Percentiles rank a stretch among this genome's conserved stretches.
Conservation (phyloP, 92 coral and sea anemone genomes). For the Heliopora coerulea region DNA sequence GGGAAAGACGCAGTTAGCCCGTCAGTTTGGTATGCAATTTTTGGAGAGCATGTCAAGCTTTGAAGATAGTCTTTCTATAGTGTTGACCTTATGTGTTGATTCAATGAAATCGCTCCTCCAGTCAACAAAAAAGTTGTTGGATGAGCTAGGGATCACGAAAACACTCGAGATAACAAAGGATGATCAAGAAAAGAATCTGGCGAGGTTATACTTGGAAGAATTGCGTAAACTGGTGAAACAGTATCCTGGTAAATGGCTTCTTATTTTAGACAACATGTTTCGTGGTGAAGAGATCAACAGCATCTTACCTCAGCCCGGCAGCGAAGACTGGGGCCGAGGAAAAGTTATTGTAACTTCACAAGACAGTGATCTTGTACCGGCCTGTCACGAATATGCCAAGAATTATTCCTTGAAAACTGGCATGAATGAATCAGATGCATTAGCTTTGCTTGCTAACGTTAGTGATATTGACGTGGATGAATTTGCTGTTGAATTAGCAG, state of each 20-base stretch:
- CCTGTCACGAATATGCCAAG: slow-evolving; percentile 53
- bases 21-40: slow-evolving; percentile 71
- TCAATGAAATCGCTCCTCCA: slow-evolving; percentile 64
- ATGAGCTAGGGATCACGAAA: slow-evolving; percentile 43
- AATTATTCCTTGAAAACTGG: slow-evolving; percentile 60
- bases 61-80: slow-evolving; percentile 33
- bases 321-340: slow-evolving; percentile 82
- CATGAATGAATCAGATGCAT: slow-evolving; percentile 68
- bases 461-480: slow-evolving; percentile 58
- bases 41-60: neutral
- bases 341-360: slow-evolving; percentile 75
- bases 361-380: slow-evolving; percentile 68
- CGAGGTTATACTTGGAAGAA: slow-evolving; percentile 43
- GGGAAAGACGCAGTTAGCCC: slow-evolving; percentile 87
- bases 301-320: slow-evolving; percentile 73
- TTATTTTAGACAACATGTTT: slow-evolving; percentile 78
- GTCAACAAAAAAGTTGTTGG: slow-evolving; percentile 38
- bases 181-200: slow-evolving; percentile 14
- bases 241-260: slow-evolving; percentile 57
- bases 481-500: slow-evolving; percentile 42
- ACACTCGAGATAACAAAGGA: slow-evolving; percentile 19
- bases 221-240: slow-evolving; percentile 49
- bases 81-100: slow-evolving; percentile 73
- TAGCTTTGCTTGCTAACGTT: slow-evolving; percentile 49
- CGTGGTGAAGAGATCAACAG: slow-evolving; percentile 59